Evolutionary conservation across 1,140 invertebrate species (phyloP), one percentile per base, ranked within the genome.

Genomic region (Odontomachus brunneus): DNA sequence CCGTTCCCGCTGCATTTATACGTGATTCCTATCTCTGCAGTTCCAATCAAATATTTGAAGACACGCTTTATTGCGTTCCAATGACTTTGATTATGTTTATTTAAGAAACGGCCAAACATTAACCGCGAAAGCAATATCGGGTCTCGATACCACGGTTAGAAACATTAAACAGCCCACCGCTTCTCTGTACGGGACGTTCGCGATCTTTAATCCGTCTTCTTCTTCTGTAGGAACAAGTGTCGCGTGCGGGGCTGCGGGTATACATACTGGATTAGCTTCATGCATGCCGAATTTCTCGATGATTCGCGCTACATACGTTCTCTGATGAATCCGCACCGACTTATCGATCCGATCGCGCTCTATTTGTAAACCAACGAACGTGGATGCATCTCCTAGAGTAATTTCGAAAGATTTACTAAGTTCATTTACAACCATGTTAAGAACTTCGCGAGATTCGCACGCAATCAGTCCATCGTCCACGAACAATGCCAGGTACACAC

Each of bases 111-210:
- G 48, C 89, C 90, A n/a, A 92, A 83, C 60, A 24, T 69, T 87
- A 0, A 94, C 92, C 19, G 92, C 89, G 81, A 88, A 94, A 1
- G 90, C 69, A 48, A 94, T 90, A 81, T 94, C 93, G 17, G 92
- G 92, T 60, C 94, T 78, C 9, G 92, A 91, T 5, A 74, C 66
- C 17, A 87, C 59, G 12, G 44, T 24, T 9, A 86, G 5, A 48
- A 84, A 86, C 72, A 73, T 86, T 7, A 83, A 63, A 0, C 67
- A 86, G 0, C 74, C 84, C 12, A 80, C 66, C 0, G 44, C 15
- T 63, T 86, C 82, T 38, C 82, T 19, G 38, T 84, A 86, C 14
- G 74, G 59, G 0, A 62, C 5, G 11, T 22, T 65, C 12, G 17
- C 0, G 26, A 51, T 84, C 0, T 80, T 1, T 15, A 14, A 4